Percentiles rank a stretch among this genome's conserved stretches.
Evolutionary conservation across 2,797 vertebrate genomes (phyloP).

Genomic region (Sebastes matsubarae): DNA sequence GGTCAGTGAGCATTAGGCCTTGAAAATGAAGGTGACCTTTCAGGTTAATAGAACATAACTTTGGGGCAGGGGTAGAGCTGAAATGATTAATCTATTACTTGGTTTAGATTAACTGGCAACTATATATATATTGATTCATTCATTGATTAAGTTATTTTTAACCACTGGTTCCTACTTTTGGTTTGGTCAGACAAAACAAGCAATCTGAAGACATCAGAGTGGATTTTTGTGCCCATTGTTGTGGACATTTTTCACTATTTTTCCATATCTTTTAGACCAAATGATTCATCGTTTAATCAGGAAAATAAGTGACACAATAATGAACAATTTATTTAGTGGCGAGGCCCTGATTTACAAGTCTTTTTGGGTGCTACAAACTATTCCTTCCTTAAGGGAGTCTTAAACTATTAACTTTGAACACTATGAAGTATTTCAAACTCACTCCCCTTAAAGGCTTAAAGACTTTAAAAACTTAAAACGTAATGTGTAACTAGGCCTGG

Average conservation of each 20-base stretch:
- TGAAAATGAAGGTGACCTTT: neutral
- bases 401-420: neutral
- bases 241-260: neutral
- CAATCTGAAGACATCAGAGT: neutral
- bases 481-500: no score
- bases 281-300: neutral
- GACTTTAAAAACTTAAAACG: neutral
- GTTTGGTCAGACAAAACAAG: neutral
- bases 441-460: neutral
- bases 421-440: accelerated
- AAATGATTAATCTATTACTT: neutral
- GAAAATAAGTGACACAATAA: no score
- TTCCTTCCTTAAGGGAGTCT: neutral
- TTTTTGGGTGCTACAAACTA: neutral
- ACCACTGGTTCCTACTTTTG: neutral
- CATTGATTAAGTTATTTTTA: neutral
- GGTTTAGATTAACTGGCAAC: neutral
- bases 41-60: no score
- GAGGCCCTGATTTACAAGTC: neutral
- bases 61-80: neutral
- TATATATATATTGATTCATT: neutral
- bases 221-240: neutral
- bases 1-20: neutral
- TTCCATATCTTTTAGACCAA: neutral
- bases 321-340: neutral